phyloP scores from a whole-genome alignment of 2,113 vertebrate species.

The Carassius auratus region DNA sequence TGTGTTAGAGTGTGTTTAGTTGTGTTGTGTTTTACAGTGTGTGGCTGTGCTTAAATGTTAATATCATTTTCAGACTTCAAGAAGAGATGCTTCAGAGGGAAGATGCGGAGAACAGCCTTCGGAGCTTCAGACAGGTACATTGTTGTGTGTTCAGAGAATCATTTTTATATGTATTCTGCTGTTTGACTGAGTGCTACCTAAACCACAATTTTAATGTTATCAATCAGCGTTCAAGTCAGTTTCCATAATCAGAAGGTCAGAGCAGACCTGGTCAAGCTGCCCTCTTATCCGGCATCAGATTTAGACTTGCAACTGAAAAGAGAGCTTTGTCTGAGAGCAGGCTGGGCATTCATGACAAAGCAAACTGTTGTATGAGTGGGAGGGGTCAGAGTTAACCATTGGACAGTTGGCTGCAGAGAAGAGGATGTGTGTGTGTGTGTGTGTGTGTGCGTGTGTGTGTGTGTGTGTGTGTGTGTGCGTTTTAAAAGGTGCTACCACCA shows the following conservation, averaged over 20 bases:
- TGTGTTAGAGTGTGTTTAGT: neutral
- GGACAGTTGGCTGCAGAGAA: neutral
- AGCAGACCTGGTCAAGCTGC: constrained; percentile 1
- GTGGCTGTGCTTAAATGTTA: constrained; percentile 53
- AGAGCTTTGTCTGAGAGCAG: constrained; percentile 56
- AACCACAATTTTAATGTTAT: neutral
- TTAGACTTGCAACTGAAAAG: constrained; percentile 49
- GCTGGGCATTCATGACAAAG: constrained; percentile 60
- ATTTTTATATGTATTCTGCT: neutral
- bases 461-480: constrained; percentile 13
- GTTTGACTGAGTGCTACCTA: neutral
- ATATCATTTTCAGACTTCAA: constrained; percentile 77
- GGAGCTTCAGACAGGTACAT: constrained; percentile 86
- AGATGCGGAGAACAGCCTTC: constrained; percentile 83
- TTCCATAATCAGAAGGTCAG: neutral
- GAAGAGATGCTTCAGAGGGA: constrained; percentile 87
- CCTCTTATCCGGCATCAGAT: constrained; percentile 32
- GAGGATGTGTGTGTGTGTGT: constrained; percentile 24
- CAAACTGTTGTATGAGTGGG: constrained; percentile 57
- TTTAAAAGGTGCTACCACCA: constrained; percentile 46
- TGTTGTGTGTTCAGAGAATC: neutral
- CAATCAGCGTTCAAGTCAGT: neutral
- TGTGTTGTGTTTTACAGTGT: constrained; percentile 41
- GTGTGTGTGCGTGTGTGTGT: constrained; percentile 43
- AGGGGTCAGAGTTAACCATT: neutral